Evolutionary conservation across 2,797 vertebrate species (phyloP).

Genomic region (Picus viridis): DNA sequence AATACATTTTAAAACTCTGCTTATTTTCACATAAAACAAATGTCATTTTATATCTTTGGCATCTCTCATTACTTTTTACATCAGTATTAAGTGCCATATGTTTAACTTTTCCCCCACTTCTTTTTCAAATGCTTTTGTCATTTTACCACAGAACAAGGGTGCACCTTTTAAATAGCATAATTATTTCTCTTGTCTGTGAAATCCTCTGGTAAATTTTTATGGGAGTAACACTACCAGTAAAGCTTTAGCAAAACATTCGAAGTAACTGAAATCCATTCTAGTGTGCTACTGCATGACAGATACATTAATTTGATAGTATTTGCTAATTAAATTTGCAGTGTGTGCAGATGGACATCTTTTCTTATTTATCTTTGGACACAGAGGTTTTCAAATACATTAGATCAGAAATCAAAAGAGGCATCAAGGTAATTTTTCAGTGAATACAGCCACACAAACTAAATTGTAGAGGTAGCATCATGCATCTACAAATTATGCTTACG

Average conservation of each 20-base stretch:
- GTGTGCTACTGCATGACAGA: not conserved
- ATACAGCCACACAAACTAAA: not conserved
- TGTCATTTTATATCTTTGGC: not conserved
- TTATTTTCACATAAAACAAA: not conserved
- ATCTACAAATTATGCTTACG: not conserved
- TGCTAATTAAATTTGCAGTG: not conserved
- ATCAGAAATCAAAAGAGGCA: not conserved
- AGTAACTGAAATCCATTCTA: not conserved
- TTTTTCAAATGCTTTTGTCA: not conserved
- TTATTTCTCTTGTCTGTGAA: not conserved
- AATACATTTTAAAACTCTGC: not conserved
- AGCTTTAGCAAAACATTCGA: not conserved
- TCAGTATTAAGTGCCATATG: not conserved
- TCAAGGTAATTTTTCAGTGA: not conserved
- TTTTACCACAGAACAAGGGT: not conserved
- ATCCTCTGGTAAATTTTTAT: not conserved
- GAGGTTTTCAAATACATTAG: not conserved
- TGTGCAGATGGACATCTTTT: not conserved
- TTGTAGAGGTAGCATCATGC: not conserved
- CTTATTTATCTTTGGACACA: not conserved
- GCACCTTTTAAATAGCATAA: not conserved
- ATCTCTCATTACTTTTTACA: not conserved
- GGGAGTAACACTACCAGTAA: not conserved
- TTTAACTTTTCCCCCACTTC: not conserved
- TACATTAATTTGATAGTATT: not conserved